Conservation (phyloP, 2,888 invertebrate species). For the Sphaerophoria rueppellii region DNA sequence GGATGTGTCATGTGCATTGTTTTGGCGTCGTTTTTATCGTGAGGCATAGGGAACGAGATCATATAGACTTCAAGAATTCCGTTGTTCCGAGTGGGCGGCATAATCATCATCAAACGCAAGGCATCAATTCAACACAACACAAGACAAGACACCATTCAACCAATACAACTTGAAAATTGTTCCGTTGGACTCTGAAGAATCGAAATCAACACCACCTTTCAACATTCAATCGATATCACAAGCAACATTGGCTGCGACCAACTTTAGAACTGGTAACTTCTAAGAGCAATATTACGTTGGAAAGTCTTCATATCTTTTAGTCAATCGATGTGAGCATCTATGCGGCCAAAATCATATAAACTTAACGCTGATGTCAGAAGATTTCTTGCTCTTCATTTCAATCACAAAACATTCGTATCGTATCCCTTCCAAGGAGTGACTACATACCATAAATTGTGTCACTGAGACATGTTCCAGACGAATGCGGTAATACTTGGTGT, state of each 20-base stretch:
- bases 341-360: conserved; percentile 7
- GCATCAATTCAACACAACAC: neutral
- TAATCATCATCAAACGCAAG: neutral
- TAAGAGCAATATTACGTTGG: conserved; percentile 51
- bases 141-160: neutral
- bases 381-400: conserved; percentile 16
- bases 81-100: neutral
- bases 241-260: conserved; percentile 41
- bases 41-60: conserved; percentile 11
- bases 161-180: neutral
- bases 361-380: conserved; percentile 33
- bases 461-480: conserved; percentile 1
- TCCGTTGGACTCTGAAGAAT: no score
- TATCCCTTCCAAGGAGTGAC: neutral
- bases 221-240: conserved; percentile 3
- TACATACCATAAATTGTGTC: neutral
- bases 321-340: conserved; percentile 2
- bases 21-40: conserved; percentile 9
- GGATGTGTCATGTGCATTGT: conserved; percentile 2
- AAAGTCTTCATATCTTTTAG: conserved; percentile 57
- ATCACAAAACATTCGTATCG: neutral
- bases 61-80: conserved; percentile 7
- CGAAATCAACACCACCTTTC: neutral
- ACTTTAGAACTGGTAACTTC: conserved; percentile 54
- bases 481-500: conserved; percentile 62